A percentile compares a stretch with the other conserved stretches of the same genome.
phyloP scores from a whole-genome alignment of 2,888 invertebrate species.

The Morpho helenor region DNA sequence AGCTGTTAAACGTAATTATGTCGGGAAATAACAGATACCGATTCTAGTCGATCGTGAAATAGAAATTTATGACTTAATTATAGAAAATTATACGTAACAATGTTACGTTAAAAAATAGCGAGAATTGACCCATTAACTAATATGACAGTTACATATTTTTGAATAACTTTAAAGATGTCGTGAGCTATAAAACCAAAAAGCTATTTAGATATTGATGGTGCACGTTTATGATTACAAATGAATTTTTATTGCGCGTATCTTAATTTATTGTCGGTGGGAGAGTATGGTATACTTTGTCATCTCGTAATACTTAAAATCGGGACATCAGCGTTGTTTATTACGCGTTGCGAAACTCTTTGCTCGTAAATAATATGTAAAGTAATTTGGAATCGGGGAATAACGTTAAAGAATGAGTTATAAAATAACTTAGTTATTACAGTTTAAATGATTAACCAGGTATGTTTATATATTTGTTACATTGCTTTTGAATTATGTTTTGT shows the following conservation, averaged over 20 bases:
- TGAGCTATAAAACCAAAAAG: constrained; percentile 52
- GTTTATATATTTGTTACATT: too few species aligned
- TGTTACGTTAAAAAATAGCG: too few species aligned
- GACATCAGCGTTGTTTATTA: constrained; percentile 31
- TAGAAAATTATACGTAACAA: too few species aligned
- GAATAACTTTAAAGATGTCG: constrained; percentile 8
- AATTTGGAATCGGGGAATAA: constrained; percentile 5
- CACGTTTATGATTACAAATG: constrained; percentile 56
- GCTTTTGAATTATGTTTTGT: too few species aligned
- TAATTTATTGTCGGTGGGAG: constrained; percentile 46
- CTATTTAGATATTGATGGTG: constrained; percentile 56
- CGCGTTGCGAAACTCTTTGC: constrained; percentile 26
- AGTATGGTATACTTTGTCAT: constrained; percentile 40
- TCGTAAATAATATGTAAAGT: constrained; percentile 13
- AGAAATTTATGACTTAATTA: too few species aligned
- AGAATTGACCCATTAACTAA: too few species aligned
- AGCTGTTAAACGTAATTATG: too few species aligned
- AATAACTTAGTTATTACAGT: neutral
- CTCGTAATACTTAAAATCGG: constrained; percentile 28
- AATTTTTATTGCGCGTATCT: constrained; percentile 43
- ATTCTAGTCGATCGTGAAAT: too few species aligned
- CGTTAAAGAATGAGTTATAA: neutral
- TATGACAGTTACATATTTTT: too few species aligned
- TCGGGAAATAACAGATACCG: too few species aligned
- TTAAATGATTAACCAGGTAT: too few species aligned